Base-by-base conservation (phyloP, 1,140 invertebrate species). In the Apolygus lucorum region DNA sequence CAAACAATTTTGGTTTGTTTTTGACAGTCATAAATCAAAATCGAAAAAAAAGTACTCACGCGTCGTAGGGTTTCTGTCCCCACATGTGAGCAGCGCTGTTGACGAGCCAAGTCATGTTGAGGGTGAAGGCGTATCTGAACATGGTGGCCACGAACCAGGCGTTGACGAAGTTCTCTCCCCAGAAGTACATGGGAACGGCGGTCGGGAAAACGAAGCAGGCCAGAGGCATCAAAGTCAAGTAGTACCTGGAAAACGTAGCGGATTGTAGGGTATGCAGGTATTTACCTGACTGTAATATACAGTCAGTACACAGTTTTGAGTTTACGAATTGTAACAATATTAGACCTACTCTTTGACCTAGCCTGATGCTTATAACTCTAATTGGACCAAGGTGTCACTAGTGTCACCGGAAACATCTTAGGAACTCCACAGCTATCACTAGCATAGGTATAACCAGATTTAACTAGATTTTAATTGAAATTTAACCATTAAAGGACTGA, bases 61-160 rank as follows among this genome's bases (percentile, higher is more conserved):
- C 86, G 79, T 98, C 95, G 77, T 98, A 99, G 0, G 96, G 95
- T 76, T 87, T 88, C 70, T 86, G 84, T 63, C 96, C 96, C 81
- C 90, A 95, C 74, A 95, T 84, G 80, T 98, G 96, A 1, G 95
- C 95, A 21, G 91, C 91, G 70, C 92, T 95, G 79, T 99, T 99
- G 0, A 98, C 95, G 49, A 95, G 81, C 95, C 96, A 99, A 1
- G 96, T 98, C 72, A 89, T 87, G 77, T 99, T 93, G 21, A 99
- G 81, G 13, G 88, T 90, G 74, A 91, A 86, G 13, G 86, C 84
- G 79, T 96, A 98, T 28, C 96, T 86, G 75, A 96, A 86, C 74
- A 97, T 79, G 1, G 88, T 87, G 14, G 89, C 83, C 0, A 96
- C 83, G 78, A 92, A 93, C 81, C 90, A 96, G 1, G 92, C 84